Base-by-base conservation (phyloP, 2,113 vertebrate genomes). In the Oncorhynchus mykiss region DNA sequence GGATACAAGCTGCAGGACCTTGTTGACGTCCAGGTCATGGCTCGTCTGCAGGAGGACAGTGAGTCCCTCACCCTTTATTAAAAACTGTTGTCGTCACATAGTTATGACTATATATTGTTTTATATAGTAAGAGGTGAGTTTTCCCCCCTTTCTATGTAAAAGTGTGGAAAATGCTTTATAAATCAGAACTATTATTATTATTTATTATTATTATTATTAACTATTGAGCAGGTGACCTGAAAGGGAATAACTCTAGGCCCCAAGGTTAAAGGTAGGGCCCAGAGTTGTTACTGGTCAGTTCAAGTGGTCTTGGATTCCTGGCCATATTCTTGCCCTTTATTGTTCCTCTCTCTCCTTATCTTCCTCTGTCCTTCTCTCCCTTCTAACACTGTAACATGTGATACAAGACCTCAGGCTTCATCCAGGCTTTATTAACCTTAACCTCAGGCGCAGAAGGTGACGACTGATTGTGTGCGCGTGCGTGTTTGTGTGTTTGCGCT, bases 31-130 rank as follows among this genome's bases (percentile, higher is more conserved):
- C 97, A 98, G 91, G 97, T 99, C 60, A 97, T 99, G 96, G 97
- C 97, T 75, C 95, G 97, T 49, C 93, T 99, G 66, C 97, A 99
- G 85, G 97, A 99, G 89, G 97, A 99, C 90, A 98, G 97, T 99
- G 93, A 77, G 96, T 92, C 59, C 14, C 11, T 34, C 45, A 2
- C 7, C 16, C 34, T 29, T 18, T 27, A 34, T 34, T 54, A 54
- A 54, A 18, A 54, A 16, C 24, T 65, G 5, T 8, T 54, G 16
- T 1, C 1, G 51, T 54, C 14, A 13, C 16, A 18, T 11, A 45
- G 9, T 9, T 45, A 2, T 45, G 8, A 45, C 39, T 45, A 45
- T 45, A 45, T 45, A 9, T 11, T 45, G 39, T 45, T 45, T 45
- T 45, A 45, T 9, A 45, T 18, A 54, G 51, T 54, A 54, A 18